Evolutionary conservation across 2,113 vertebrate species (phyloP).

Genomic region (Tachysurus vachellii): DNA sequence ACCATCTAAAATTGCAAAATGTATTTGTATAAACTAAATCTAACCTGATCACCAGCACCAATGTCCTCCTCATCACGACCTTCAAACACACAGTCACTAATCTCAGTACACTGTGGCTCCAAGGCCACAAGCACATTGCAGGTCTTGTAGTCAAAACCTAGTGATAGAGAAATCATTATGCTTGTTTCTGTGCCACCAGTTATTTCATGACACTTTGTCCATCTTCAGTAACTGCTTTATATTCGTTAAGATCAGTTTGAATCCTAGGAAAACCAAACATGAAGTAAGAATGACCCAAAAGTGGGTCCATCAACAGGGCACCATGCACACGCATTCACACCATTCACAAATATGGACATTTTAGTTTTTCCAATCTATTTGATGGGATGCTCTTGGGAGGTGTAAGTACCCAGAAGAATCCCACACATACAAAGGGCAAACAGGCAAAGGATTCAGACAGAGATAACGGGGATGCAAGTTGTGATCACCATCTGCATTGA

Average conservation of each 20-base stretch:
- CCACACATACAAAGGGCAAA: background rate
- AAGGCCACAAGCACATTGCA: conserved; percentile 74
- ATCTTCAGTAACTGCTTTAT: background rate
- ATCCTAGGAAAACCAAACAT: background rate
- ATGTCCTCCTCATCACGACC: conserved; percentile 70
- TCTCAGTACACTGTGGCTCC: conserved; percentile 71
- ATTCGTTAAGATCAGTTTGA: background rate
- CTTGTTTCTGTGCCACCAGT: background rate
- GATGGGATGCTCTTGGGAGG: background rate
- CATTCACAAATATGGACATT: background rate
- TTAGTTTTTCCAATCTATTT: background rate
- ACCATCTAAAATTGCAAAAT: background rate
- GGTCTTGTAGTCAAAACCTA: conserved; percentile 78
- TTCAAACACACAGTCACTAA: conserved; percentile 72
- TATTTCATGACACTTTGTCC: background rate
- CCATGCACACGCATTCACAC: background rate
- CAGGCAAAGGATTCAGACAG: background rate
- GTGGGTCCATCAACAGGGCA: background rate
- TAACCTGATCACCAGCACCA: conserved; percentile 76
- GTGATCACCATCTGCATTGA: background rate
- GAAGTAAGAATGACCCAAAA: background rate
- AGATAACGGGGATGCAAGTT: background rate
- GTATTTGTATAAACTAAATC: background rate
- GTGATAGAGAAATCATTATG: background rate
- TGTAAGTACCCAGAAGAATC: background rate